Base-by-base conservation (phyloP, 2,888 invertebrate genomes). In the Yponomeuta evonymella region DNA sequence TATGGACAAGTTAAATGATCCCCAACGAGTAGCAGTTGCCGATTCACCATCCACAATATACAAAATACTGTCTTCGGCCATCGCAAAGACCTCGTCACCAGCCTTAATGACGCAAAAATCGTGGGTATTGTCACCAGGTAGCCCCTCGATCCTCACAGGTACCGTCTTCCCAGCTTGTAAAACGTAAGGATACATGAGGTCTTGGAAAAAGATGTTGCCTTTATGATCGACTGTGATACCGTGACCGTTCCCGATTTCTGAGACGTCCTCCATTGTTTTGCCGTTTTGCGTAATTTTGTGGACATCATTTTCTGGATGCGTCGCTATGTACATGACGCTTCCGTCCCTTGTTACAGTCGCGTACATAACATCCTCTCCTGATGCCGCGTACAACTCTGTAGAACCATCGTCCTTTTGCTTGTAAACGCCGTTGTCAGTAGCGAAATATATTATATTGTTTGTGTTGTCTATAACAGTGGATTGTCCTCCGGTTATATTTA, bases 331-430 rank as follows among this genome's bases (percentile, higher is more conserved):
- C 85, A 91, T 86, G 0, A 79, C 75, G 0, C 72, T 73, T 0
- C 90, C 91, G 72, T 90, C 88, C 43, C 77, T 84, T 0, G 81
- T 83, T 0, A 88, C 83, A 0, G 90, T 85, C 9, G 87, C 77
- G 71, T 91, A 92, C 91, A 91, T 91, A 0, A 92, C 88, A 72
- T 92, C 91, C 80, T 90, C 90, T 2, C 89, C 89, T 48, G 85
- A 76, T 73, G 88, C 90, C 10, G 89, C 79, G 48, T 83, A 88
- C 0, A 85, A 73, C 74, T 88, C 87, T 4, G 84, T 80, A 6
- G 85, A 81, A 0, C 83, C 80, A 70, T 88, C 88, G 12, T 87
- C 86, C 74, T 87, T 87, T 71, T 87, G 90, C 84, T 86, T 91
- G 69, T 90, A 91, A 0, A 91, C 86, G 0, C 92, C 92, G 75